Conservation (phyloP, 2,797 vertebrate genomes). For the Thripadectes ignobilis region DNA sequence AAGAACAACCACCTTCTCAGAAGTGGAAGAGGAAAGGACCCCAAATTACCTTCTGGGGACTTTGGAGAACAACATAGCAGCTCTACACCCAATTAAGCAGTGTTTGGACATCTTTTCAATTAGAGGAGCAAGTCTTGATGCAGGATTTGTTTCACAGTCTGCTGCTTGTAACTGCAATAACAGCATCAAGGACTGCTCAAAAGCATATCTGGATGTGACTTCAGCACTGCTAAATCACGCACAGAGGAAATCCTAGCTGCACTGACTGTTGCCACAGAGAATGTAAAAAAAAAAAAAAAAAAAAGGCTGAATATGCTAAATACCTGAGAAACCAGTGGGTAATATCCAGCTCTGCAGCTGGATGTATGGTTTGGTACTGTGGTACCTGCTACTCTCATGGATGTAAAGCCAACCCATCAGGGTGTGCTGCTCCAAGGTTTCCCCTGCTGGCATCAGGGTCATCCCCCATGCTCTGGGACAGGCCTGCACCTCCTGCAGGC, state of each 20-base stretch:
- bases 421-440: background rate
- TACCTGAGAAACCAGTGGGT: background rate
- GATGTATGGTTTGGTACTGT: background rate
- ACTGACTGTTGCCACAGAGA: background rate
- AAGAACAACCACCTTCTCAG: background rate
- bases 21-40: background rate
- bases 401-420: background rate
- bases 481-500: background rate
- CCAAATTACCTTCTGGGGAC: background rate
- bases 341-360: background rate
- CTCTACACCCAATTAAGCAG: background rate
- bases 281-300: background rate
- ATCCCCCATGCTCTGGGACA: background rate
- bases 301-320: background rate
- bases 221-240: background rate
- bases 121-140: background rate
- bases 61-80: background rate
- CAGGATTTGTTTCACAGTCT: slow-evolving; percentile 4
- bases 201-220: background rate
- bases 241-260: background rate
- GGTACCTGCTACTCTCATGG: background rate
- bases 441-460: background rate
- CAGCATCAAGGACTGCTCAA: background rate
- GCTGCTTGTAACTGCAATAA: background rate
- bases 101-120: background rate